phyloP scores from a whole-genome alignment of 2,113 vertebrate species.

The Takifugu bimaculatus region DNA sequence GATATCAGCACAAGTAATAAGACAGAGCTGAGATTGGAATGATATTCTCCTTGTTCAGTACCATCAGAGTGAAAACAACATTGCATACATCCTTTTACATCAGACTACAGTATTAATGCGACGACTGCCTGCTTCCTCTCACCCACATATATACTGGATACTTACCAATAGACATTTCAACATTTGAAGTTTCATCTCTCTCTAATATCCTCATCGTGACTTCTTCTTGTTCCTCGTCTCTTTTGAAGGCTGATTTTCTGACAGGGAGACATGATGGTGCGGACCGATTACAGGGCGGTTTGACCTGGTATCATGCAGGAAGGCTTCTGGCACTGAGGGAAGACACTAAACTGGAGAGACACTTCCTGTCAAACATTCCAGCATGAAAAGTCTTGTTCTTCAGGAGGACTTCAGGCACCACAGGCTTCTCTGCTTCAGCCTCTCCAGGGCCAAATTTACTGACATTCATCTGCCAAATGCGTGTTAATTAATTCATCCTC shows the following conservation, averaged over 20 bases:
- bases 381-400: slow-evolving; percentile 21
- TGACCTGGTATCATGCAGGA: slow-evolving; percentile 20
- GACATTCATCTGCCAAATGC: slow-evolving; percentile 5
- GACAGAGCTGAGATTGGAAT: not conserved
- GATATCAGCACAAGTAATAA: slow-evolving; percentile 11
- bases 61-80: slow-evolving; percentile 6
- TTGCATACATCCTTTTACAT: slow-evolving; percentile 7
- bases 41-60: slow-evolving; percentile 13
- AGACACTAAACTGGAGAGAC: slow-evolving; percentile 33
- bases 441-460: not conserved
- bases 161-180: slow-evolving; percentile 12
- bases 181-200: not conserved
- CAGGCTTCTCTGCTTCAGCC: slow-evolving; percentile 5
- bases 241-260: slow-evolving; percentile 4
- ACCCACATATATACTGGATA: slow-evolving; percentile 38
- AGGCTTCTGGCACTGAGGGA: slow-evolving; percentile 4
- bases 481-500: not conserved
- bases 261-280: slow-evolving; percentile 20
- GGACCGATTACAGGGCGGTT: slow-evolving; percentile 3
- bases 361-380: slow-evolving; percentile 48
- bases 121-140: slow-evolving; percentile 31
- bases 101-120: slow-evolving; percentile 21
- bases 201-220: too few species aligned
- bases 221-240: not conserved
- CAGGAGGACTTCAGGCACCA: slow-evolving; percentile 24